phyloP scores from a whole-genome alignment of 2,888 invertebrate genomes.

The Chironomus tentans region DNA sequence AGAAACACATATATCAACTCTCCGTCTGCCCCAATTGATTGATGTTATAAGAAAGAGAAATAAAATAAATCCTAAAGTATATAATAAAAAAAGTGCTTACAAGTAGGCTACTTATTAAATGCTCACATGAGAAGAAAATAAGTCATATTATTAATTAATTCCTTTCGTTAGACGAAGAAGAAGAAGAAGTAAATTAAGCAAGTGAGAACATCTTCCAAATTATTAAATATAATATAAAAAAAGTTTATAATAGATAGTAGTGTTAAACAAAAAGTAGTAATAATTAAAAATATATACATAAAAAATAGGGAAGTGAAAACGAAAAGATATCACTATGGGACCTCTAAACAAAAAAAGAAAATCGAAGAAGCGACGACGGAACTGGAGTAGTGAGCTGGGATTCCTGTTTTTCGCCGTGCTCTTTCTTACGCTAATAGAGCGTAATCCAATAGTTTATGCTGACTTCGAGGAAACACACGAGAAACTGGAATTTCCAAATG shows the following conservation, averaged over 20 bases:
- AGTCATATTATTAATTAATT: too few relatives aligned
- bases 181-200: not conserved
- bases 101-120: too few relatives aligned
- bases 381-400: conserved; percentile 5
- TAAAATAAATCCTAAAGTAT: too few relatives aligned
- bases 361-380: not conserved
- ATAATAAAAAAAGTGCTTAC: too few relatives aligned
- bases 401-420: conserved; percentile 10
- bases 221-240: not conserved
- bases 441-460: not conserved
- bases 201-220: not conserved
- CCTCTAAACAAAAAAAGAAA: not conserved
- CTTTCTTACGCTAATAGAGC: not conserved
- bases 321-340: not conserved
- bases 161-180: too few relatives aligned
- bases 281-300: not conserved
- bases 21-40: too few relatives aligned
- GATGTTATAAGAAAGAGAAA: too few relatives aligned
- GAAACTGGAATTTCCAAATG: not conserved
- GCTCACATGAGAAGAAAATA: too few relatives aligned
- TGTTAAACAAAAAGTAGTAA: not conserved
- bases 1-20: too few relatives aligned
- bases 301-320: not conserved
- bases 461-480: not conserved
- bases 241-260: too few relatives aligned